phyloP scores from a whole-genome alignment of 2,113 vertebrate genomes.

The Silurus asotus region DNA sequence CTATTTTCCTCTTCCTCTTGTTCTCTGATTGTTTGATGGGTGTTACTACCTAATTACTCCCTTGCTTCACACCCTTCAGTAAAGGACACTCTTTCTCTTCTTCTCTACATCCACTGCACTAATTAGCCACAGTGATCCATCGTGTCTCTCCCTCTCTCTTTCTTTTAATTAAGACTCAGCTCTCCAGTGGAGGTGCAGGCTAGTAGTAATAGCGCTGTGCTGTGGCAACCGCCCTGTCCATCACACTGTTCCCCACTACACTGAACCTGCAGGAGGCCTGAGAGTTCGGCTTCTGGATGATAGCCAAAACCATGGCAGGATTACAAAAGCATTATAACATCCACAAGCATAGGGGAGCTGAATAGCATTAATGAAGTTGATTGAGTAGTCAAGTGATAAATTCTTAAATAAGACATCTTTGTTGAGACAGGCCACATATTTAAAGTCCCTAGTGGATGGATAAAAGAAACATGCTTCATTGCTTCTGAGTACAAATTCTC shows the following conservation, averaged over 20 bases:
- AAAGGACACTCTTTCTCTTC: conserved; percentile 50
- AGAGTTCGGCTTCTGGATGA: conserved; percentile 30
- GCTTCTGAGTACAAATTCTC: background rate
- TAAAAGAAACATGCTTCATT: background rate
- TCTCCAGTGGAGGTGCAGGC: conserved; percentile 32
- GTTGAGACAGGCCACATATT: background rate
- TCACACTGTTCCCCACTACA: conserved; percentile 20
- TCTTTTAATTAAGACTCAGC: conserved; percentile 51
- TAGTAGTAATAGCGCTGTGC: conserved; percentile 29
- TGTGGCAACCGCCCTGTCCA: conserved; percentile 32
- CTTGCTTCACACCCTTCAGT: conserved; percentile 58
- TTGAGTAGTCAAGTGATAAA: conserved; percentile 20
- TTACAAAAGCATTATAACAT: conserved; percentile 32
- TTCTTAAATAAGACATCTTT: conserved; percentile 19
- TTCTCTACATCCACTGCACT: conserved; percentile 32
- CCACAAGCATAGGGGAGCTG: conserved; percentile 5
- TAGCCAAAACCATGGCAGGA: conserved; percentile 34
- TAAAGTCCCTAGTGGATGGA: background rate
- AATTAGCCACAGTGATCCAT: conserved; percentile 50
- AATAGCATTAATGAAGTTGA: conserved; percentile 30
- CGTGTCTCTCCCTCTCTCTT: conserved; percentile 24
- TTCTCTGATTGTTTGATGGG: conserved; percentile 68
- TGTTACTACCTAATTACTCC: conserved; percentile 76
- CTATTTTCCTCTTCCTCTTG: conserved; percentile 10
- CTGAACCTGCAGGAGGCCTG: conserved; percentile 22